Evolutionary conservation across 2,113 vertebrate species (phyloP), one percentile per base, ranked within the genome.

Genomic region (Phylloscopus whistleri): DNA sequence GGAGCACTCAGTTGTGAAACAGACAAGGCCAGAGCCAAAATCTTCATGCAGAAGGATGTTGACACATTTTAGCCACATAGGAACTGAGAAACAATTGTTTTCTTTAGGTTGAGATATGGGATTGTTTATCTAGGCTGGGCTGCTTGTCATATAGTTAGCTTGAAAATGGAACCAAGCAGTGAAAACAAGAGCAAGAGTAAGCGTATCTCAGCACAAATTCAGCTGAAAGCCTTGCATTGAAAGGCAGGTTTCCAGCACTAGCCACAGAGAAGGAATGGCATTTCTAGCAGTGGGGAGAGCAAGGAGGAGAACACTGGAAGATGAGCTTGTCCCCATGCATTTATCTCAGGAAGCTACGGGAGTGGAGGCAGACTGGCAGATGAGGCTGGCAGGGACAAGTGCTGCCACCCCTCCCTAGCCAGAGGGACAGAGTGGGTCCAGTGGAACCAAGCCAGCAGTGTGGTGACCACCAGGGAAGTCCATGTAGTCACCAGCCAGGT

Each of bases 401-500:
- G 51, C 37, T 84, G 22, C n/a, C 5, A 14, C 14, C 10, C 4
- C 18, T 53, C 9, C 31, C 52, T 31, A 28, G 52, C 13, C 20
- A 3, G 28, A 59, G 28, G 13, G 9, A 44, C 49, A n/a, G 72
- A 76, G 26, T 6, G 2, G 31, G 6, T 41, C 28, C 26, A 31
- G 49, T 27, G 49, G 39, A 80, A 56, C 30, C 24, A 74, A 30
- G 37, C 43, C 56, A 70, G 16, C 60, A 81, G 17, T 1, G 0
- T 18, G 16, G 53, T 56, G 76, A 44, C 51, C 41, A 35, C 31
- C 41, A 66, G 59, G 22, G 9, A 55, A 78, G 55, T 33, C 41
- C 60, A 28, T 0, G 0, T 6, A 21, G 22, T 22, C 28, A n/a
- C 23, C 55, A 66, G 37, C 21, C 21, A n/a, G 30, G 44, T n/a